Base-by-base conservation (phyloP, 2,888 invertebrate genomes). In the Lasioglossum calceatum region DNA sequence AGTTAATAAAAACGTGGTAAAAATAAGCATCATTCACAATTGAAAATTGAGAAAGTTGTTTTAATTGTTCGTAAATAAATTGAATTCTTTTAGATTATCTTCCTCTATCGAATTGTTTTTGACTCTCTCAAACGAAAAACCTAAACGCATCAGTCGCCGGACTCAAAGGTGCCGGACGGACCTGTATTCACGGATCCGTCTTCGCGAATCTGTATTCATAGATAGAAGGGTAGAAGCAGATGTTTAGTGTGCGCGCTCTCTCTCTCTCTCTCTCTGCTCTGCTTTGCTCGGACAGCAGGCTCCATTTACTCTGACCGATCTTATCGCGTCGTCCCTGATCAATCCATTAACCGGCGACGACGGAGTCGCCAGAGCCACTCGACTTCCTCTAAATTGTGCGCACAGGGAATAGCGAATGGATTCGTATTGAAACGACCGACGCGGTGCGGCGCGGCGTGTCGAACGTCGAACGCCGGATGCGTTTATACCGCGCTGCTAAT, bases 301-400 rank as follows among this genome's bases (percentile, higher is more conserved):
- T 27, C 36, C 50, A 32, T 70, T 73, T 73, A 50, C 47, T 76
- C 32, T 4, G 54, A 16, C 70, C 27, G 67, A 67, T 67, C 36
- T 67, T 67, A 67, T 67, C 47, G 36, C 47, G 16, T 74, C 54
- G 27, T 4, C 14, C 73, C 42, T 50, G 81, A 85, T 86, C 77
- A 75, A 85, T 81, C 79, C 61, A 85, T 76, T 85, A 84, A 79
- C 36, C 23, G 50, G 23, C 50, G 47, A 32, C 44, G 16, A 79
- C 67, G 70, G 70, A 50, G 71, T 71, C 71, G 14, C 19, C 58
- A 39, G 71, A 83, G 47, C 61, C 82, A 39, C 19, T 58, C 47
- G 71, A 47, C 76, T 50, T 71, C 54, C 19, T 50, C 36, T 76
- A 61, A 78, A 78, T 83, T 36, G 67, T 36, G 19, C 67, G 67